Percentiles rank a stretch among this genome's conserved stretches.
These are phyloP conservation scores for Macrobrachium nipponense DNA, from an alignment of 1,140 invertebrate genomes.

Conservation along the genomic window DNA sequence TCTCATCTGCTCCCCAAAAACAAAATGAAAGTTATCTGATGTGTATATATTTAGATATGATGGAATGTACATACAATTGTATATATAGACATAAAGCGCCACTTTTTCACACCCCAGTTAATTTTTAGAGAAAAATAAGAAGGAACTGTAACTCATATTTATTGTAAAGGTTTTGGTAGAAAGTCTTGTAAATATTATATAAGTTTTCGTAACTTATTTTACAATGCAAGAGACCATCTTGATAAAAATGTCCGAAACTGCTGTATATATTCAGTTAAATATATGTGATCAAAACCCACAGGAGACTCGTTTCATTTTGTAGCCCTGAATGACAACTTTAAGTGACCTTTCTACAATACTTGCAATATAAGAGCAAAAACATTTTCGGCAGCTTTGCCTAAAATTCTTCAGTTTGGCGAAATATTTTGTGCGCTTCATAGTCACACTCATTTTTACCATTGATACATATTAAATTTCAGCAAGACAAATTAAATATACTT, in stretches of 20 bases:
- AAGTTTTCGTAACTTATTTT: constrained; percentile 48
- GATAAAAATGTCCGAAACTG: constrained; percentile 14
- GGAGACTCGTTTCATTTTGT: background rate
- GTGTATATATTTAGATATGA: constrained; percentile 42
- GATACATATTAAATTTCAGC: too few relatives aligned
- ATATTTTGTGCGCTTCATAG: too few relatives aligned
- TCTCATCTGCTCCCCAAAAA: background rate
- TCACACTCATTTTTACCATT: too few relatives aligned
- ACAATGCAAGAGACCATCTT: constrained; percentile 3
- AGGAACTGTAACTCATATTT: constrained; percentile 24
- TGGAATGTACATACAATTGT: constrained; percentile 19
- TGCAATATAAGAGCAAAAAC: too few relatives aligned
- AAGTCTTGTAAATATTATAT: constrained; percentile 31
- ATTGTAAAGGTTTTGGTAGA: constrained; percentile 44
- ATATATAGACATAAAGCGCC: constrained; percentile 10
- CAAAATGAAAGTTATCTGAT: constrained; percentile 17
- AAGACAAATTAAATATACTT: too few relatives aligned
- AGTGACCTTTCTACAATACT: too few relatives aligned
- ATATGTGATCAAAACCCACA: constrained; percentile 37
- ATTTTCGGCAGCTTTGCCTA: too few relatives aligned
- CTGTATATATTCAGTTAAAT: constrained; percentile 35
- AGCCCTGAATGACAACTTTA: too few relatives aligned
- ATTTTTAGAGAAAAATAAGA: background rate
- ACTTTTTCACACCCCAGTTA: constrained; percentile 1
- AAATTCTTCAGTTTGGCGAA: too few relatives aligned